Evolutionary conservation across 1,140 invertebrate genomes (phyloP).

Genomic region (Pogonomyrmex californicus): DNA sequence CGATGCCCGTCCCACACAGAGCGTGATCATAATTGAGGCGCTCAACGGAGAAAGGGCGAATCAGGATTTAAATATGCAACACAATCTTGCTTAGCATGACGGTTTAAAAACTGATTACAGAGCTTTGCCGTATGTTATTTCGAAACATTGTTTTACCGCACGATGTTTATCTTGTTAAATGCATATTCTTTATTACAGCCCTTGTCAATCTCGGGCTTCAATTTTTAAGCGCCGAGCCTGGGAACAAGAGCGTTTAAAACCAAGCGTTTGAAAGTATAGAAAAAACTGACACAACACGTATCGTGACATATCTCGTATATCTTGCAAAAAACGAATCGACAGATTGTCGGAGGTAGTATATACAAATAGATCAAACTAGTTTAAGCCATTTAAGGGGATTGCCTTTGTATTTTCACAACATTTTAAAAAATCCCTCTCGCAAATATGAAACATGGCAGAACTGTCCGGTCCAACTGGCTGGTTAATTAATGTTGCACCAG

Average conservation of each 20-base stretch:
- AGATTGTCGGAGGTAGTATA: not conserved
- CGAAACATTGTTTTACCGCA: not conserved
- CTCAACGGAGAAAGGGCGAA: conserved; percentile 1
- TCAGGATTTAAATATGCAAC: conserved; percentile 32
- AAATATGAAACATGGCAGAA: conserved; percentile 12
- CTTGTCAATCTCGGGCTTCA: not conserved
- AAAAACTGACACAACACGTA: too few species aligned
- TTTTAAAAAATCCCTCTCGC: not conserved
- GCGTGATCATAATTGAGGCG: conserved; percentile 27
- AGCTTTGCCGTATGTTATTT: conserved; percentile 8
- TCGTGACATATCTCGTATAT: not conserved
- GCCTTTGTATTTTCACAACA: not conserved
- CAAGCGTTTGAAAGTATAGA: not conserved
- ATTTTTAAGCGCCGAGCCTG: not conserved
- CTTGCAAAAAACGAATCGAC: not conserved
- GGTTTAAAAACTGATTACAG: conserved; percentile 2
- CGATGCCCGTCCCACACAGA: conserved; percentile 18
- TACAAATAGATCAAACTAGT: not conserved
- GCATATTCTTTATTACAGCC: not conserved
- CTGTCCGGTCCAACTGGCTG: not conserved
- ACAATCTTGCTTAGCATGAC: conserved; percentile 11
- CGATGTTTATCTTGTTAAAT: conserved; percentile 18
- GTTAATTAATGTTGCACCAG: not conserved
- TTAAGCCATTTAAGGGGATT: not conserved
- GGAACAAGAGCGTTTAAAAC: not conserved